Conservation (phyloP, 2,113 vertebrate genomes). For the Apodemus speciosus region DNA sequence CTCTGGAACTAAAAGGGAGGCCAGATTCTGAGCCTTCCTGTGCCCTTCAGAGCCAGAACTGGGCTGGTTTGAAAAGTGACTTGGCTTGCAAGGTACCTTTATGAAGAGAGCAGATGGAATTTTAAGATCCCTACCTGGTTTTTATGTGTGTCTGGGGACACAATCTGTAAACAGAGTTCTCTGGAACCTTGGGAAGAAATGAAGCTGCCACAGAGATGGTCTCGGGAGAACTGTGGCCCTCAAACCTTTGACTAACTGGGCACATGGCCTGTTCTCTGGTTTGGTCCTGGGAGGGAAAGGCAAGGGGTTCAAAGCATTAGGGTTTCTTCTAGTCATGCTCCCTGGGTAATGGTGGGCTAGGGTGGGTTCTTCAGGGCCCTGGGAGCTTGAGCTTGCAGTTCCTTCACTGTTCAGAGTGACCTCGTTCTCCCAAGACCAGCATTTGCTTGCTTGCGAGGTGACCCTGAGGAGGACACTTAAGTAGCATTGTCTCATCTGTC, state of each 20-base stretch:
- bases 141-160: not conserved
- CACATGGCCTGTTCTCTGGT: not conserved
- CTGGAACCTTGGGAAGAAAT: accelerated
- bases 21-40: constrained; percentile 50
- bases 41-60: constrained; percentile 62
- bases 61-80: constrained; percentile 66
- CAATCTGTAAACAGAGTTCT: not conserved
- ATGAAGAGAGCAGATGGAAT: constrained; percentile 66
- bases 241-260: not conserved
- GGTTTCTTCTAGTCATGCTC: not conserved
- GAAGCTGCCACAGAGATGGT: not conserved
- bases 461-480: constrained; percentile 50
- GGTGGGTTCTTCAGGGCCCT: not conserved
- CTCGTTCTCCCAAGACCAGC: constrained; percentile 3
- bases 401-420: not conserved
- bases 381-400: not conserved
- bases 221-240: not conserved
- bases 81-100: constrained; percentile 55
- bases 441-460: not conserved
- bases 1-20: not conserved
- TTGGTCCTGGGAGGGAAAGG: not conserved
- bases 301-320: not conserved
- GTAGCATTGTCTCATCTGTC: constrained; percentile 53
- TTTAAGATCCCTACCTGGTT: constrained; percentile 57
- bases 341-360: not conserved